Conservation (phyloP, 1,140 invertebrate genomes). For the Subanguina moxae region DNA sequence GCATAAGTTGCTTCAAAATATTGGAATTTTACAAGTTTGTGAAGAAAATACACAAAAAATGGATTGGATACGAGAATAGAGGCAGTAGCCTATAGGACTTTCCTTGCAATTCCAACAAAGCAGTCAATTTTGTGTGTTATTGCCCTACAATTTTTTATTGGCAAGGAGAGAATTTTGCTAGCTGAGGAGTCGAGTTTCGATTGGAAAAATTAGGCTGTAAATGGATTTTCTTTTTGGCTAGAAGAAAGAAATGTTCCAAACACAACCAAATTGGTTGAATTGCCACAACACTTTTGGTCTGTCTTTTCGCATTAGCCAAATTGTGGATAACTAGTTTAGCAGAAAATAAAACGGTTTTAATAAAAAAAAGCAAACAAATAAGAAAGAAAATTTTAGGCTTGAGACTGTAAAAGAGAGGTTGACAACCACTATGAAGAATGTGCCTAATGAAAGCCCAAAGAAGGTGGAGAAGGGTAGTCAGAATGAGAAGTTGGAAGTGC, state of each 20-base stretch:
- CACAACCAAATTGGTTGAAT: no score
- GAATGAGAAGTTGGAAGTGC: not conserved
- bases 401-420: not conserved
- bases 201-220: conserved; percentile 4
- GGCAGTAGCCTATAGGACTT: no score
- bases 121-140: no score
- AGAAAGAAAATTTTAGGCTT: not conserved
- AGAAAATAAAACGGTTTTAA: not conserved
- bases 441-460: conserved; percentile 1
- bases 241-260: no score
- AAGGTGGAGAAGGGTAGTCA: not conserved
- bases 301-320: not conserved
- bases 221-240: not conserved
- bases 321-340: not conserved
- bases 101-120: no score
- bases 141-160: no score
- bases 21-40: no score
- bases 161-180: no score
- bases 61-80: no score
- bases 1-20: no score
- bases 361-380: not conserved
- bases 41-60: no score
- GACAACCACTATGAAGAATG: not conserved
- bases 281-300: no score
- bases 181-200: not conserved